Evolutionary conservation across 2,113 vertebrate genomes (phyloP), one percentile per base, ranked within the genome.

Genomic region (Neogobius melanostomus): DNA sequence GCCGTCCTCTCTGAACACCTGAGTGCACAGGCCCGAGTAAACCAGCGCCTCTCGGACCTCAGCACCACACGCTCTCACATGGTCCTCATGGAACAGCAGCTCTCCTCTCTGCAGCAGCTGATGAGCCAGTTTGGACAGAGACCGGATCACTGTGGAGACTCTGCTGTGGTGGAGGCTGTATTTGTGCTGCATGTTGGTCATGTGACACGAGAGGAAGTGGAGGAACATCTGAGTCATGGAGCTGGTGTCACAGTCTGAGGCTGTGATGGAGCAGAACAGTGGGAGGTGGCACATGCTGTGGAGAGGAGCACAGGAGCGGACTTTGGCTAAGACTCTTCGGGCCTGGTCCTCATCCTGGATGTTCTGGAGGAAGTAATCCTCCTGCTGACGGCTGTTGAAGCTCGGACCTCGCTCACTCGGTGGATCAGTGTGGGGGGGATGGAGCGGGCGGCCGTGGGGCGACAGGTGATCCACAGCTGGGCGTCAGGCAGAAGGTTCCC

Each of bases 231-330:
- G 68, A 36, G 75, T 77, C 75, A 77, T 7, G 6, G 48, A n/a
- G 7, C 49, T 9, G 12, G 36, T 36, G n/a, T 3, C 49, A 74
- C 1, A 69, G 53, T 75, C 75, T 4, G 59, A 71, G 4, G 80
- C 57, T 8, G 69, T 64, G 17, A 82, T 82, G 75, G 68, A 82
- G 65, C 80, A 71, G 49, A 82, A 75, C 43, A 78, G 52, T 0
- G 80, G 80, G 7, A 81, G 21, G 4, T 72, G 74, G 28, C 79
- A 81, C 74, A 81, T 76, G 36, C 72, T 77, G 66, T 72, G 53
- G n/a, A 82, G 72, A 65, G 75, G 3, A 14, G 49, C 11, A 4
- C 49, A 50, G 49, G 49, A 50, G 12, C 12, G 49, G 6, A 50
- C 28, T 36, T 36, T 52, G 8, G 71, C 15, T 1, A 82, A 16